Evolutionary conservation across 2,797 vertebrate species (phyloP).

Genomic region (Muscicapa striata): DNA sequence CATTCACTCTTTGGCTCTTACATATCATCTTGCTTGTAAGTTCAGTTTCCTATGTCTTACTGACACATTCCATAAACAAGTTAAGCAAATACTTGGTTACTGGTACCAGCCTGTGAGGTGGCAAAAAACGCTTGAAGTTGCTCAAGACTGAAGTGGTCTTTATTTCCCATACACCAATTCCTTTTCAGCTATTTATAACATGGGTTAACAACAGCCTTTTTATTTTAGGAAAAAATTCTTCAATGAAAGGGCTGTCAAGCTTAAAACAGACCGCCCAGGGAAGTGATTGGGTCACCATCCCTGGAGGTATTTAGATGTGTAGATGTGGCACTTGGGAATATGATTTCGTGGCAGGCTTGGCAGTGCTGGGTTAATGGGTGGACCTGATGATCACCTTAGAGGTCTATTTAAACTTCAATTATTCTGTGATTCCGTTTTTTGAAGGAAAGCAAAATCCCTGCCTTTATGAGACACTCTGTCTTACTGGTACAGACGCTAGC

Average conservation of each 20-base stretch:
- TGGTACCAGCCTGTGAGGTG: not conserved
- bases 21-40: accelerated
- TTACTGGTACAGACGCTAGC: accelerated
- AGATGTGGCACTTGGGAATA: not conserved
- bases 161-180: not conserved
- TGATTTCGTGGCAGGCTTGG: not conserved
- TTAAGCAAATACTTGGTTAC: not conserved
- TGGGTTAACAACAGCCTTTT: not conserved
- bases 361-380: not conserved
- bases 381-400: not conserved
- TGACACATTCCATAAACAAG: not conserved
- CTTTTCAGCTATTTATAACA: not conserved
- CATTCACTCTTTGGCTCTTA: not conserved
- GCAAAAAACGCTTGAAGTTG: not conserved
- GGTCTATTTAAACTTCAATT: not conserved
- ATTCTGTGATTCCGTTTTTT: not conserved
- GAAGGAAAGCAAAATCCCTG: not conserved
- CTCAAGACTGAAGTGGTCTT: not conserved
- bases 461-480: not conserved
- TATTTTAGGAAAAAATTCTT: not conserved
- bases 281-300: not conserved
- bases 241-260: not conserved
- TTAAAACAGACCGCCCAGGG: not conserved
- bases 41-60: not conserved
- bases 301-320: not conserved